A percentile compares a stretch with the other conserved stretches of the same genome.
Evolutionary conservation across 2,888 invertebrate species (phyloP).

Genomic region (Epinotia brunnichana): DNA sequence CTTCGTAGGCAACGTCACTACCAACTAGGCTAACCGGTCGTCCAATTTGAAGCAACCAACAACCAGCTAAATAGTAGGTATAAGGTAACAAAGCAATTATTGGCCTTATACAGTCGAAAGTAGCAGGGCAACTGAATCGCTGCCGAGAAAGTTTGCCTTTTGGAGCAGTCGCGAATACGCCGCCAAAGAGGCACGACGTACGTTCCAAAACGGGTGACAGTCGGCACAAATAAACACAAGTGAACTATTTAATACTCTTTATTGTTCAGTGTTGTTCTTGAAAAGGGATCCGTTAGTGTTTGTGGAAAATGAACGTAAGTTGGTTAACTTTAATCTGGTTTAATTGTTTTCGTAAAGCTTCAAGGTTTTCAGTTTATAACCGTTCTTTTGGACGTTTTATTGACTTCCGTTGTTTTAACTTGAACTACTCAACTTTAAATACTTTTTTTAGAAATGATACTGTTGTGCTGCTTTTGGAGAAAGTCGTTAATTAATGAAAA

Average conservation of each 20-base stretch:
- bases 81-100: constrained; percentile 13
- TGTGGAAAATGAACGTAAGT: constrained; percentile 38
- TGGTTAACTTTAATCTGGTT: background rate
- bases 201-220: constrained; percentile 6
- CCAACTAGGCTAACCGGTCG: no score
- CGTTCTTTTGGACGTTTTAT: background rate
- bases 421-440: background rate
- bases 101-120: constrained; percentile 37
- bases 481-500: constrained; percentile 24
- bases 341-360: background rate
- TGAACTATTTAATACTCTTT: constrained; percentile 23
- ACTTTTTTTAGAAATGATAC: background rate
- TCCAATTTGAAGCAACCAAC: background rate
- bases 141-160: constrained; percentile 35
- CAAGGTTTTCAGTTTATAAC: constrained; percentile 30
- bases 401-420: constrained; percentile 14
- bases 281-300: constrained; percentile 6
- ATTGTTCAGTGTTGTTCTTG: constrained; percentile 28
- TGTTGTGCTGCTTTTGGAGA: constrained; percentile 16
- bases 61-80: background rate
- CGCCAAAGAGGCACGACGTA: constrained; percentile 21
- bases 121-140: constrained; percentile 31
- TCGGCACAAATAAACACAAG: constrained; percentile 12
- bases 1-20: no score
- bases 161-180: constrained; percentile 31